Evolutionary conservation across 2,113 vertebrate species (phyloP), one percentile per base, ranked within the genome.

Genomic region (Heptranchias perlo): DNA sequence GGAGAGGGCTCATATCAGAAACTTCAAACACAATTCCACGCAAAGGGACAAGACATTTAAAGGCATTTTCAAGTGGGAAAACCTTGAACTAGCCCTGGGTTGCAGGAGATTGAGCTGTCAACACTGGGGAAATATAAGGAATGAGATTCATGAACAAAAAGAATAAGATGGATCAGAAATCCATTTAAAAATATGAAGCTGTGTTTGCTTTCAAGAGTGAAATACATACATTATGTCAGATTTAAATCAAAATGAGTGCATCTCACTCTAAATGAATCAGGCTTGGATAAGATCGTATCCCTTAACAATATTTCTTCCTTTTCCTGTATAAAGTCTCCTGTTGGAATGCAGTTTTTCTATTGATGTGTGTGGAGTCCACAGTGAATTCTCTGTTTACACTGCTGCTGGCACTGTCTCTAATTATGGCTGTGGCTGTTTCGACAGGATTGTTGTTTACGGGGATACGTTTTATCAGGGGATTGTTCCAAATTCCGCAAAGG

Each of bases 391-490:
- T 94, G 64, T 67, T 67, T 67, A 67, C 61, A 44, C 64, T 95
- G 94, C 47, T 95, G 25, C 25, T 49, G 2, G 39, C 89, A 62
- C 58, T 91, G 49, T 92, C 52, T 61, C 54, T 62, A 21, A 93
- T 64, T 93, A 23, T 64, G 35, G 10, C 23, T 95, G 25, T 28
- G 6, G 65, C 21, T 95, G 44, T 62, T 52, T 52, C 73, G 64
- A 95, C 65, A 95, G 94, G 44, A 95, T 95, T 95, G 94, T 95
- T 31, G 94, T 95, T 69, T 69, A 95, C 31, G 94, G 94, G 5
- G 44, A 95, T 69, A 52, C 44, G 7, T 69, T 95, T 69, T 95
- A 95, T 67, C 64, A 69, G 94, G n/a, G 44, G 47, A 73, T 95
- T 47, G 94, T 95, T 95, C 44, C 64, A 95, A 69, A 73, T 95